Base-by-base conservation (phyloP, 2,113 vertebrate genomes). In the Perca schrenkii region DNA sequence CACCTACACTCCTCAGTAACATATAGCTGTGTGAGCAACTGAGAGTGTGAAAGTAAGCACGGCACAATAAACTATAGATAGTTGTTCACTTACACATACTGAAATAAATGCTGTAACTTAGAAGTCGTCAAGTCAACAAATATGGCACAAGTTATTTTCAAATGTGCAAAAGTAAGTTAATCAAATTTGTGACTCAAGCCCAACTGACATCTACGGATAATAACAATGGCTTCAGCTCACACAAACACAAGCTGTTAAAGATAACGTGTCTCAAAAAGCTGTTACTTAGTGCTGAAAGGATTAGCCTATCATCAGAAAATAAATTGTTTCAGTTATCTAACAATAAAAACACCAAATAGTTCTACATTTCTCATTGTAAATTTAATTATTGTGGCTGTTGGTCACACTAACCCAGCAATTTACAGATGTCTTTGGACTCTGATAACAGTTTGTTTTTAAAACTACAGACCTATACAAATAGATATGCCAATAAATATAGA, bases 181-280 rank as follows among this genome's bases (percentile, higher is more conserved):
- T 58, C 25, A 36, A 13, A n/a, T 34, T 1, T 56, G n/a, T 71
- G 53, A 61, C 58, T 58, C 49, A 69, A 65, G 8, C 3, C 46
- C 16, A 50, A 16, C 21, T 10, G 43, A 64, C 25, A 34, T 57
- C 7, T 57, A 50, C 17, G 21, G 40, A 34, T 58, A 36, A 50
- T 58, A 46, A 43, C 5, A 56, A 64, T 34, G 54, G 49, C 60
- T 34, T 46, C 66, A 40, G 43, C 73, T 25, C 34, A 58, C 66
- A 76, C 52, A 84, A 47, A 60, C 71, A 50, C 60, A 60, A 83
- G 63, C 54, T 58, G 69, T 80, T 34, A 40, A 36, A 71, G 49
- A 56, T 16, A 31, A 63, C 22, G 14, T 56, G 47, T 43, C 17
- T 6, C 0, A 36, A 60, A 68, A 61, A 34, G 28, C 25, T 8